A percentile compares a stretch with the other conserved stretches of the same genome.
Evolutionary conservation across 1,140 invertebrate genomes (phyloP).

Genomic region (Drosophila prosaltans): DNA sequence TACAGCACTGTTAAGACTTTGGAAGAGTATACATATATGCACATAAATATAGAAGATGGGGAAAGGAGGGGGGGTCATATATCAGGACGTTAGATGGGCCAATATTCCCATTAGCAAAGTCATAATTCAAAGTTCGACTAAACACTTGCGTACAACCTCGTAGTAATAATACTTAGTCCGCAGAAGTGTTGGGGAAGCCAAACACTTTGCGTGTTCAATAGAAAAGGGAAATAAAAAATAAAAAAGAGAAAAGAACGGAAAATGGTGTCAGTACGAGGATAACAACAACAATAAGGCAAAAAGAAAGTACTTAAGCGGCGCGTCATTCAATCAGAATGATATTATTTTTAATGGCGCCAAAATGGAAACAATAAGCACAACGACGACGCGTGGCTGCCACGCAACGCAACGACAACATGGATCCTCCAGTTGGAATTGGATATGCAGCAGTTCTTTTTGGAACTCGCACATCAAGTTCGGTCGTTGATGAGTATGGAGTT

Average conservation of each 20-base stretch:
- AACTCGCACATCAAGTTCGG: constrained; percentile 55
- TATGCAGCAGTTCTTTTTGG: constrained; percentile 2
- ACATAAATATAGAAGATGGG: neutral
- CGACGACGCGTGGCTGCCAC: constrained; percentile 55
- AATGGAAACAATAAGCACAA: constrained; percentile 74
- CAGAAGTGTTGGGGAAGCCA: constrained; percentile 3
- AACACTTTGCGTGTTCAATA: constrained; percentile 79
- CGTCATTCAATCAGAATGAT: constrained; percentile 80
- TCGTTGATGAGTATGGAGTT: constrained; percentile 54
- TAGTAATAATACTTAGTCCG: constrained; percentile 9
- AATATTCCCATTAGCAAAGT: constrained; percentile 17
- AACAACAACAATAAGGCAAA: constrained; percentile 26
- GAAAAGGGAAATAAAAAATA: constrained; percentile 50
- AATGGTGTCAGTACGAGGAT: constrained; percentile 75
- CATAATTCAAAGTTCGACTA: constrained; percentile 27
- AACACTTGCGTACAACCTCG: constrained; percentile 38
- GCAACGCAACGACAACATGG: constrained; percentile 35
- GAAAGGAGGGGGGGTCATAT: neutral
- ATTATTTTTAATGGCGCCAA: constrained; percentile 78
- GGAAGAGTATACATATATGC: neutral
- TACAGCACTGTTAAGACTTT: neutral
- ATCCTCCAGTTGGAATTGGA: constrained; percentile 4
- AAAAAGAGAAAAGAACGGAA: constrained; percentile 45
- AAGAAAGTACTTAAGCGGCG: constrained; percentile 76
- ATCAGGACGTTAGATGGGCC: neutral